These are phyloP conservation scores for Aethes cnicana DNA, from an alignment of 2,888 invertebrate genomes.

Conservation along the genomic window DNA sequence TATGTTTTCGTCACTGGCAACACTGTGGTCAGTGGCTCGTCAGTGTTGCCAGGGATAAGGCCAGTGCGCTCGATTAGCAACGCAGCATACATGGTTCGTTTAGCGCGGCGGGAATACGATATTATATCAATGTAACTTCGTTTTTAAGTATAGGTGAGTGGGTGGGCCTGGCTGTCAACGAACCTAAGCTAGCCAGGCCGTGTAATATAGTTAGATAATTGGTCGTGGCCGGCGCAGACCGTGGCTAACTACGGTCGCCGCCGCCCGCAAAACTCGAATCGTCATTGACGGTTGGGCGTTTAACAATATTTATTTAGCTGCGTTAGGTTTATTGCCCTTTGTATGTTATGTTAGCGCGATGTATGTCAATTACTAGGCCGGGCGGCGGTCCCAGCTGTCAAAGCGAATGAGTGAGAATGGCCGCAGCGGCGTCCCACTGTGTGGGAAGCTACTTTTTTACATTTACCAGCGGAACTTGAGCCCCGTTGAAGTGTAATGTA, in stretches of 20 bases:
- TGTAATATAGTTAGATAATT: constrained; percentile 59
- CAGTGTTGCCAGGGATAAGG: constrained; percentile 26
- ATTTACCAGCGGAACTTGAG: too few species aligned
- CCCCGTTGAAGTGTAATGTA: too few species aligned
- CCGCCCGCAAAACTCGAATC: constrained; percentile 36
- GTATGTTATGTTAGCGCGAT: constrained; percentile 31
- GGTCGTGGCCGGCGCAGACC: constrained; percentile 37
- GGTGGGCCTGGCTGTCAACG: constrained; percentile 34
- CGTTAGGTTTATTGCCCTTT: constrained; percentile 49
- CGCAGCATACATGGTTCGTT: constrained; percentile 40
- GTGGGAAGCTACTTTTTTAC: too few species aligned
- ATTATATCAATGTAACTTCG: constrained; percentile 34
- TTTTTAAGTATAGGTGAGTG: constrained; percentile 42
- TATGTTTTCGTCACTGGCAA: constrained; percentile 15
- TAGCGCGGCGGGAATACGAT: constrained; percentile 61
- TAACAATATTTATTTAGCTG: constrained; percentile 60
- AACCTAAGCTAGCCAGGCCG: constrained; percentile 31
- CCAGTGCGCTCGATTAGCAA: constrained; percentile 14
- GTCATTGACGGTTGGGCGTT: constrained; percentile 38
- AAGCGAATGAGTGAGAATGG: too few species aligned
- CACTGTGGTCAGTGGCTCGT: background rate
- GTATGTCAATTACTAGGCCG: constrained; percentile 15
- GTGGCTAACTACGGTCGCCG: constrained; percentile 35
- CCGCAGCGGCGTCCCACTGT: too few species aligned
- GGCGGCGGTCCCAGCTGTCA: constrained; percentile 3